Evolutionary conservation across 2,113 vertebrate genomes (phyloP), one percentile per base, ranked within the genome.

Genomic region (Nyctereutes procyonoides): DNA sequence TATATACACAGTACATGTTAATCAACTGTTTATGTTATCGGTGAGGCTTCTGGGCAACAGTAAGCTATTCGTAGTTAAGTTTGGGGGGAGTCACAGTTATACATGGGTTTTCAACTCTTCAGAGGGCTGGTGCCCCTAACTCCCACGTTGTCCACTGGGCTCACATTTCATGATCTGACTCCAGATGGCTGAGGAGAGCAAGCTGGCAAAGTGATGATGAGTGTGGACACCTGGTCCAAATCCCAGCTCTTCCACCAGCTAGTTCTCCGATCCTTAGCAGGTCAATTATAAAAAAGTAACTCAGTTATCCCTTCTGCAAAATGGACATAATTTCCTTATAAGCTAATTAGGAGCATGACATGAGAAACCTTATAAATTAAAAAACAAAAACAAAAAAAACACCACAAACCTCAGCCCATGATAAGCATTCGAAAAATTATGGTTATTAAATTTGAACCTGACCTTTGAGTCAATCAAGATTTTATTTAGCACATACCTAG

Each of bases 171-270:
- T n/a, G n/a, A n/a, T n/a, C n/a, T n/a, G n/a, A n/a, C n/a, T n/a
- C 88, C 91, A 93, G 76, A 63, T 94, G 81, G n/a, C 76, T 83
- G 24, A 43, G 62, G 28, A 69, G 83, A 67, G 74, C 65, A 86
- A 83, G 62, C 88, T 92, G 92, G 87, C 79, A 35, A 96, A 93
- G 38, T 17, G 73, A 69, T 19, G 9, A 24, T 3, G 43, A 93
- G 55, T 62, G 9, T 22, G 55, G 93, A 93, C 28, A 73, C 67
- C 7, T 71, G 73, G 67, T 92, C 86, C 93, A 85, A 97, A 88
- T 71, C 35, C 55, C 28, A 81, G 43, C 73, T 56, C 65, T 88
- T 48, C 83, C 38, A 55, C 55, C 69, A 83, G 53, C 38, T 5
- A 92, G 35, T 55, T 88, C 93, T 74, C 60, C 48, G 69, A 43